Evolutionary conservation across 1,140 invertebrate genomes (phyloP), one percentile per base, ranked within the genome.

Genomic region (Eriosoma lanigerum): DNA sequence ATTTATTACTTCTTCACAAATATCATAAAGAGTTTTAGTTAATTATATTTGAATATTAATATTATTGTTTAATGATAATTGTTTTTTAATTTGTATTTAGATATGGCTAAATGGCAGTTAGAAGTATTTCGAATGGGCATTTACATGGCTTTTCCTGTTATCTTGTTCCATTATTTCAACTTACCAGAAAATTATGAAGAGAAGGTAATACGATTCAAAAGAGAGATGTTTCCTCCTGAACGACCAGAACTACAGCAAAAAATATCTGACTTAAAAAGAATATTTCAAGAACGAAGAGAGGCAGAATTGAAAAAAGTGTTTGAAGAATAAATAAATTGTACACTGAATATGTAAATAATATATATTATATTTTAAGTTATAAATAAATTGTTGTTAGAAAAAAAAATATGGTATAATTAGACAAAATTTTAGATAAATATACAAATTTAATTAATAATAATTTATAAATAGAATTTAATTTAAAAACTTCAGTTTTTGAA

Each of bases 81-180:
- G n/a, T 50, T 48, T 5, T 54, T 73, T 38, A 12, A 32, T 54
- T 54, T 76, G 0, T 8, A 21, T 46, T 48, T 72, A 78, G 75
- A 48, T 68, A 94, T 95, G 93, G 93, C 91, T 50, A 89, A 88
- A 80, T 95, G 93, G 93, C 88, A 91, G 84, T 85, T 95, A 68
- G 94, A 96, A 88, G 89, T 94, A 12, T 88, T 86, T 19, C 92
- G 90, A 87, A 95, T 97, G 93, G 89, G 89, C 32, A 84, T 95
- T 81, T 97, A 96, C 84, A 91, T 96, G 87, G 86, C 89, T 0
- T 96, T 96, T 86, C 95, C 95, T 0, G 93, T 96, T 6, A 87
- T 85, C 5, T 83, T 93, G 15, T 97, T 96, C 84, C 93, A 96
- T 85, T 89, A 91, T 82, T 96, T 95, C 84, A 96, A 96, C 85